These are phyloP conservation scores for Theretra japonica DNA, from an alignment of 2,888 invertebrate genomes.

Conservation along the genomic window DNA sequence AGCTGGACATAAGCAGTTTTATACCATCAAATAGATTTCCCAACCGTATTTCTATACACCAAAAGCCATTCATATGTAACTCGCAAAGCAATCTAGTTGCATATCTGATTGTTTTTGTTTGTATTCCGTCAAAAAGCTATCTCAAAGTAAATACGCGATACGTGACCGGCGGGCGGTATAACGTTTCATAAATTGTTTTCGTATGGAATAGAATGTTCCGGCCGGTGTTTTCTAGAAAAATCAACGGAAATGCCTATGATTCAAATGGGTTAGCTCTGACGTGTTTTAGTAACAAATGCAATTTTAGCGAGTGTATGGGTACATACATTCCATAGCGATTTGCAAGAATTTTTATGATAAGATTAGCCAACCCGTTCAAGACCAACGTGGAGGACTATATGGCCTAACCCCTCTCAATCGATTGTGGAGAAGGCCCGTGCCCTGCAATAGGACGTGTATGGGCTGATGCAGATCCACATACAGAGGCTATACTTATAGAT, in stretches of 20 bases:
- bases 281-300: background rate
- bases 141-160: slow-evolving; percentile 21
- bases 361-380: too few species aligned
- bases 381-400: too few species aligned
- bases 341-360: too few species aligned
- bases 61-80: background rate
- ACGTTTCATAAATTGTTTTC: slow-evolving; percentile 15
- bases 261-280: background rate
- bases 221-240: background rate
- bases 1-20: too few species aligned
- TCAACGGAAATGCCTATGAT: slow-evolving; percentile 23
- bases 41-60: background rate
- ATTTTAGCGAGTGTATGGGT: too few species aligned
- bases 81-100: background rate
- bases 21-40: background rate
- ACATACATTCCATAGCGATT: too few species aligned
- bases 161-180: slow-evolving; percentile 14
- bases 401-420: too few species aligned
- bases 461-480: too few species aligned
- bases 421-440: too few species aligned
- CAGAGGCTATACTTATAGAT: too few species aligned
- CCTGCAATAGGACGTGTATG: too few species aligned
- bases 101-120: slow-evolving; percentile 30
- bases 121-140: slow-evolving; percentile 24
- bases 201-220: background rate